These are phyloP conservation scores for Acleris cristana DNA, from an alignment of 2,888 invertebrate genomes.

Conservation along the genomic window DNA sequence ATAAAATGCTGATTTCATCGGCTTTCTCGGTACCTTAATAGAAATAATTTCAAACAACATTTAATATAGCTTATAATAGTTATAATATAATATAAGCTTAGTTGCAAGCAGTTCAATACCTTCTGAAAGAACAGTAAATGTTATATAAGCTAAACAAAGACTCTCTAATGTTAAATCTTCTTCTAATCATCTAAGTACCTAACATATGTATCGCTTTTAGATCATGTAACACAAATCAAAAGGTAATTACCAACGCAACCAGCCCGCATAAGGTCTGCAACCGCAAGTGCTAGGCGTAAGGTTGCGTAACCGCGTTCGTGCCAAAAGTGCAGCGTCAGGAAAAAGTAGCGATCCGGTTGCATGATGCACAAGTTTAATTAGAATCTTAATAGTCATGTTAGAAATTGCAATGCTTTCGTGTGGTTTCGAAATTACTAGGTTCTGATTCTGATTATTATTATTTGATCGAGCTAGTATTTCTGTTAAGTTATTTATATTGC, in stretches of 20 bases:
- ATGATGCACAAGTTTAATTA: constrained; percentile 22
- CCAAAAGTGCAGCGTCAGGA: constrained; percentile 19
- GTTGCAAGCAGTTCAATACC: too few species aligned
- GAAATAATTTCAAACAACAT: too few species aligned
- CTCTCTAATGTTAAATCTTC: background rate
- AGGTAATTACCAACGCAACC: constrained; percentile 14
- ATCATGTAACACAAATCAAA: constrained; percentile 17
- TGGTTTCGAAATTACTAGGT: background rate
- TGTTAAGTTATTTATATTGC: background rate
- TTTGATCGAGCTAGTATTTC: background rate
- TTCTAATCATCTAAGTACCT: background rate
- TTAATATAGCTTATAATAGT: too few species aligned
- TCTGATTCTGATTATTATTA: too few species aligned
- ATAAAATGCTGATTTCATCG: too few species aligned
- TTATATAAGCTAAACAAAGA: background rate
- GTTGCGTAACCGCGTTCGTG: constrained; percentile 11
- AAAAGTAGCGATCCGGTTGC: constrained; percentile 7
- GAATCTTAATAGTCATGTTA: background rate
- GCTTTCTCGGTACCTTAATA: too few species aligned
- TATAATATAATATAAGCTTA: too few species aligned
- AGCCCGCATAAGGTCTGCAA: constrained; percentile 1
- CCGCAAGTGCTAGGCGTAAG: background rate
- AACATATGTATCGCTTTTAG: constrained; percentile 7
- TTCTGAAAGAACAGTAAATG: too few species aligned
- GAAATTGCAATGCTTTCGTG: constrained; percentile 17